Conservation (phyloP, 1,140 invertebrate species). For the Drosophila teissieri region DNA sequence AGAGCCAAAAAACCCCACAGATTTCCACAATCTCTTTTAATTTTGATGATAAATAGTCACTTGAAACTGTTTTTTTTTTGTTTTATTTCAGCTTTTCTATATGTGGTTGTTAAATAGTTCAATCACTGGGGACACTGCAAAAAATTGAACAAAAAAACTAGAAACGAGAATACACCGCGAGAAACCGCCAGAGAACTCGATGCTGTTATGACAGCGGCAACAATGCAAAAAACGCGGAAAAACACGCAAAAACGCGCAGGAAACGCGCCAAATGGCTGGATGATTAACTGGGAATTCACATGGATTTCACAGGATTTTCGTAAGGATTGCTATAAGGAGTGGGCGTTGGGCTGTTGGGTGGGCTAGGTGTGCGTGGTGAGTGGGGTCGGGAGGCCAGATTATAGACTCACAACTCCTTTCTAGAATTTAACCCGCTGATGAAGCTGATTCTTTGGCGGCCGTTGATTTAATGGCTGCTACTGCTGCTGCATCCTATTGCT, state of each 20-base stretch:
- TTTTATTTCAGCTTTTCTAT: no score
- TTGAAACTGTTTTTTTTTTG: background rate
- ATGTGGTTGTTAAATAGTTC: constrained; percentile 1
- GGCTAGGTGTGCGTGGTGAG: background rate
- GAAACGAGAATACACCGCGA: background rate
- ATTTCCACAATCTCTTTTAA: constrained; percentile 11
- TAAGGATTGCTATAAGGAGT: background rate
- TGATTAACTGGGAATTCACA: background rate
- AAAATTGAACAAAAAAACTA: constrained; percentile 25
- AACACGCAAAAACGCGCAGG: constrained; percentile 2
- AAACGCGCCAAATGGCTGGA: constrained; percentile 25
- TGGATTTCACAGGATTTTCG: background rate
- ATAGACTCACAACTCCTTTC: constrained; percentile 30
- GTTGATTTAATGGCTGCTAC: constrained; percentile 28
- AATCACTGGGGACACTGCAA: constrained; percentile 18
- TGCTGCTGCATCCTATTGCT: constrained; percentile 73
- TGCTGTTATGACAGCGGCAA: background rate
- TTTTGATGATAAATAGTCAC: background rate
- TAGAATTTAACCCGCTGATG: constrained; percentile 9
- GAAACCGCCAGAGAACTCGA: constrained; percentile 1
- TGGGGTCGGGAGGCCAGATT: background rate
- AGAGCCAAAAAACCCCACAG: constrained; percentile 37
- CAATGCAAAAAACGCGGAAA: background rate
- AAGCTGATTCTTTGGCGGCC: constrained; percentile 22
- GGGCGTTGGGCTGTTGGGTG: background rate